Evolutionary conservation across 2,888 invertebrate genomes (phyloP).

Genomic region (Synanthedon andrenaeformis): DNA sequence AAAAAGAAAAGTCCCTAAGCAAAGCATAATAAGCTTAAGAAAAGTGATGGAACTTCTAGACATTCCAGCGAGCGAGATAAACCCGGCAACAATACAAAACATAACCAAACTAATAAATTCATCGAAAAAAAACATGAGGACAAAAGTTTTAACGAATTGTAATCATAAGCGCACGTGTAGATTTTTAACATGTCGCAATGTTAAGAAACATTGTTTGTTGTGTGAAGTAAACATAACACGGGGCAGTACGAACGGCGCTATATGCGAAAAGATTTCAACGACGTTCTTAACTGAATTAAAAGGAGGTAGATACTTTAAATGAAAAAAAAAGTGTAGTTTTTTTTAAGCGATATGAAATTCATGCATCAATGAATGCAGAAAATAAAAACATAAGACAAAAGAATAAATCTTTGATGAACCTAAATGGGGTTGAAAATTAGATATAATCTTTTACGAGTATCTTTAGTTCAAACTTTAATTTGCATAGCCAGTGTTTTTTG

Average conservation of each 20-base stretch:
- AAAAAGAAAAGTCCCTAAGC: conserved; percentile 10
- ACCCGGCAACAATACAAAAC: background rate
- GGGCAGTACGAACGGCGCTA: conserved; percentile 13
- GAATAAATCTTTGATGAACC: background rate
- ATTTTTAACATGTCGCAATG: conserved; percentile 36
- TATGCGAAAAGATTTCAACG: conserved; percentile 24
- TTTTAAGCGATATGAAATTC: no score
- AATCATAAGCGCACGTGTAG: conserved; percentile 24
- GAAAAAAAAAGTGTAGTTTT: background rate
- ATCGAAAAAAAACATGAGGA: conserved; percentile 7
- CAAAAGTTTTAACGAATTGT: conserved; percentile 37
- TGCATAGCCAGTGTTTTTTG: no score
- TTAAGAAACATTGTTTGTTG: conserved; percentile 28
- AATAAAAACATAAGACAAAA: background rate
- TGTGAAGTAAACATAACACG: conserved; percentile 27
- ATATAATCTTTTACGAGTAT: no score
- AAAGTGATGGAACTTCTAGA: conserved; percentile 3
- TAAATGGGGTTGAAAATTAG: no score
- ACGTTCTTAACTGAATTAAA: conserved; percentile 12
- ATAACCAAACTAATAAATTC: background rate
- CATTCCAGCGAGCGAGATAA: background rate
- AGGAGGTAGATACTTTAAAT: background rate
- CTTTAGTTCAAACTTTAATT: no score
- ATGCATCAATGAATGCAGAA: background rate
- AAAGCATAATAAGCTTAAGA: conserved; percentile 13